These are phyloP conservation scores for Drosophila limbata DNA, from an alignment of 2,888 invertebrate species.

Conservation along the genomic window DNA sequence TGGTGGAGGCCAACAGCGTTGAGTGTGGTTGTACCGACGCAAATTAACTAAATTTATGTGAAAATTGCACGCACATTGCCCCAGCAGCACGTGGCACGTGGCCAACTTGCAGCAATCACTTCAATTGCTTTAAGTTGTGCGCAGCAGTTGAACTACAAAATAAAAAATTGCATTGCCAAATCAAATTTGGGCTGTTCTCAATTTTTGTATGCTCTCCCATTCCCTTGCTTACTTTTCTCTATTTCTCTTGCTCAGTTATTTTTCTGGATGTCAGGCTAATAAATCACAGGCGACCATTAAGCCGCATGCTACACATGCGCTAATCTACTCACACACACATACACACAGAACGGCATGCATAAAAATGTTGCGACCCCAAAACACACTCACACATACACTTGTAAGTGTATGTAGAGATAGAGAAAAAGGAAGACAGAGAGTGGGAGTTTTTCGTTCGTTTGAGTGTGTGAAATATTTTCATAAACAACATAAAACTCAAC, in stretches of 20 bases:
- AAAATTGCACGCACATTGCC: constrained; percentile 60
- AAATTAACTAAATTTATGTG: constrained; percentile 65
- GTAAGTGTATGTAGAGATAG: background rate
- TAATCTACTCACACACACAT: constrained; percentile 63
- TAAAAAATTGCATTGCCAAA: constrained; percentile 57
- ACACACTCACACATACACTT: constrained; percentile 16
- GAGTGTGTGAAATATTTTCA: constrained; percentile 76
- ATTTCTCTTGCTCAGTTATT: constrained; percentile 8
- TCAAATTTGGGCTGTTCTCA: constrained; percentile 41
- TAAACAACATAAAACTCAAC: constrained; percentile 79
- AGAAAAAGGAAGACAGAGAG: background rate
- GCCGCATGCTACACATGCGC: constrained; percentile 73
- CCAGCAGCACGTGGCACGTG: constrained; percentile 26
- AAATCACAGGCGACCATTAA: constrained; percentile 73
- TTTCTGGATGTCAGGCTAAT: constrained; percentile 51
- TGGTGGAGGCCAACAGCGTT: constrained; percentile 8
- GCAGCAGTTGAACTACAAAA: constrained; percentile 18
- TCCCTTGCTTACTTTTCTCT: constrained; percentile 12
- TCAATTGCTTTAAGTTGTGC: constrained; percentile 35
- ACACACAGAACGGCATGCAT: constrained; percentile 19
- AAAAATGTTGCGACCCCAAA: constrained; percentile 48
- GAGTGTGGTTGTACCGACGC: constrained; percentile 27
- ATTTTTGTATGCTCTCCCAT: constrained; percentile 16
- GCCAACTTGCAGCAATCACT: constrained; percentile 34
- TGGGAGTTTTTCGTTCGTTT: constrained; percentile 27